Evolutionary conservation across 2,113 vertebrate species (phyloP), one percentile per base, ranked within the genome.

Genomic region (Scartelaos histophorus): DNA sequence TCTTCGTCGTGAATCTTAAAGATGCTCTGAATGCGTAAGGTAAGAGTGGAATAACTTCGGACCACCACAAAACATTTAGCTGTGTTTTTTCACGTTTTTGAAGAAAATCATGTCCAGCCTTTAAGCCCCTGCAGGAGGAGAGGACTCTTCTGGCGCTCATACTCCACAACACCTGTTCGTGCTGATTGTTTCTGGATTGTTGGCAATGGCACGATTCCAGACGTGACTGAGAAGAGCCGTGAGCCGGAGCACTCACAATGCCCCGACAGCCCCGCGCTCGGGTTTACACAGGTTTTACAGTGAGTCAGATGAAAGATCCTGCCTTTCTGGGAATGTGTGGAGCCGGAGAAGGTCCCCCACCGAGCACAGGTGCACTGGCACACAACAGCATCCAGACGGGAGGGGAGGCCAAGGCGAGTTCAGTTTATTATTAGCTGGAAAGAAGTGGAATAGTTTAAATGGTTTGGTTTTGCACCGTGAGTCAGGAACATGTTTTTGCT

Each of bases 161-260:
- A 82, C 83, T 87, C 82, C 90, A 43, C 38, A 80, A 87, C 91
- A 92, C 88, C 87, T 92, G 88, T 88, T 93, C 87, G 81, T 86
- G 90, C 92, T 89, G 88, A 92, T 86, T 79, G 75, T 87, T 80
- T 88, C 88, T 90, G 78, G 82, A 75, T 76, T 74, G 81, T 90
- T 91, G 87, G 82, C 80, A 83, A 75, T 82, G 82, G 82, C 88
- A 73, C 71, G 70, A 87, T 82, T 86, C 80, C 90, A 83, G 78
- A 70, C 12, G 71, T 46, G 24, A 74, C 51, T 54, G 51, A 81
- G 81, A 66, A 80, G 65, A 86, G 78, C 35, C 56, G 60, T 49
- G 80, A 54, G 69, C 56, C 45, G 61, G 47, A 38, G 45, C 70
- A 71, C 51, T 67, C 9, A 66, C 15, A 69, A 65, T 13, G 65